Conservation (phyloP, 1,140 invertebrate species). For the Branchinecta lindahli region DNA sequence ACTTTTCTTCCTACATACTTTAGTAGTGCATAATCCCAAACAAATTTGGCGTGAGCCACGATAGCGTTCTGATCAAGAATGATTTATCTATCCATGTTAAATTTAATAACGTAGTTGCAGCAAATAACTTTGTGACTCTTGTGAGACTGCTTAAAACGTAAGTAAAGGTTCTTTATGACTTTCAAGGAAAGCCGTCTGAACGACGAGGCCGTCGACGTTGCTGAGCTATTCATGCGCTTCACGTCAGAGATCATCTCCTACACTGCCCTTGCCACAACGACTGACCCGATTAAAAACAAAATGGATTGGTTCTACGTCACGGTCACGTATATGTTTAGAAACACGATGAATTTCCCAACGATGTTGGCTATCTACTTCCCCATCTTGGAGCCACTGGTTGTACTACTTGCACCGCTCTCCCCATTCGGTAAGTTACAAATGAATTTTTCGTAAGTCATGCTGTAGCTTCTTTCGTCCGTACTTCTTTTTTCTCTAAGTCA, state of each 20-base stretch:
- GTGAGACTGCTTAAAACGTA: no score
- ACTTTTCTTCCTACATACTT: no score
- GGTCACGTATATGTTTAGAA: not conserved
- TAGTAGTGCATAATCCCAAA: no score
- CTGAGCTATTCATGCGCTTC: not conserved
- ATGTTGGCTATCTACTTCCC: not conserved
- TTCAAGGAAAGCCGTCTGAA: not conserved
- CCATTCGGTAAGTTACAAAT: not conserved
- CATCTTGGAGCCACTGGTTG: not conserved
- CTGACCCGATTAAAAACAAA: not conserved
- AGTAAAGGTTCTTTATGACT: not conserved
- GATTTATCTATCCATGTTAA: no score
- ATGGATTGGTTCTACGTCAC: slow-evolving; percentile 1
- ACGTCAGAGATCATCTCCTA: not conserved
- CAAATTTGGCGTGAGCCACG: no score
- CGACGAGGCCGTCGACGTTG: not conserved
- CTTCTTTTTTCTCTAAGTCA: no score
- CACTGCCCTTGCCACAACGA: not conserved
- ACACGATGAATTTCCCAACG: not conserved
- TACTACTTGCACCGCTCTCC: not conserved
- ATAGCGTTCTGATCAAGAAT: no score
- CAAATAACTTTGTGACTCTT: no score
- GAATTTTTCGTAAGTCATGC: no score
- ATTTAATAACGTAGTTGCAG: no score
- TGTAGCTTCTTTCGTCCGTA: no score